Conservation (phyloP, 2,888 invertebrate genomes). For the Tenthredo distinguenda region DNA sequence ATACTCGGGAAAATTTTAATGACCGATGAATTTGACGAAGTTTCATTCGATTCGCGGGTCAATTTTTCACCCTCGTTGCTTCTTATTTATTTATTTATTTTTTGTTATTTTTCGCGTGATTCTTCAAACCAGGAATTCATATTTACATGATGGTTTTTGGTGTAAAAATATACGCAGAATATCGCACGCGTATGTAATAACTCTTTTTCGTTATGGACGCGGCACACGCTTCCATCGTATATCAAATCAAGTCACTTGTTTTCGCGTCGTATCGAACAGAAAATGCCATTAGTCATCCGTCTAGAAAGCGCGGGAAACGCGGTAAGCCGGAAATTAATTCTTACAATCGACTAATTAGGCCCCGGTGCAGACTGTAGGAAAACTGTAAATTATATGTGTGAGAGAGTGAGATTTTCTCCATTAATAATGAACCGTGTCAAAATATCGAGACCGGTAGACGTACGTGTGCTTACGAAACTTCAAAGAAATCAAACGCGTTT, state of each 20-base stretch:
- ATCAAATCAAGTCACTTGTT: slow-evolving; percentile 50
- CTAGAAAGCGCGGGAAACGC: not conserved
- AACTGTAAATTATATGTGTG: slow-evolving; percentile 21
- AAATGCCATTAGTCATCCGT: slow-evolving; percentile 35
- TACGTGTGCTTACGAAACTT: not conserved
- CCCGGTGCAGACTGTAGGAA: not conserved
- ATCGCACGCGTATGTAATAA: slow-evolving; percentile 6
- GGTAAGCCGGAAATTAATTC: slow-evolving; percentile 42
- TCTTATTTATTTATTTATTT: not conserved
- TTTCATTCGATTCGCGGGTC: slow-evolving; percentile 52
- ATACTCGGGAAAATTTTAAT: slow-evolving; percentile 71
- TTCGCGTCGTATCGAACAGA: slow-evolving; percentile 38
- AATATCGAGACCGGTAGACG: not conserved
- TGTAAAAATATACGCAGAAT: slow-evolving; percentile 2
- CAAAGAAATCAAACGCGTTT: not conserved
- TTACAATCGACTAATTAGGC: slow-evolving; percentile 50
- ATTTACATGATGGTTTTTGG: not conserved
- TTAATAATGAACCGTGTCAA: slow-evolving; percentile 16
- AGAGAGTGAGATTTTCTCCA: not conserved
- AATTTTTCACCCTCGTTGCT: not conserved
- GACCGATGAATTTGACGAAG: slow-evolving; percentile 69
- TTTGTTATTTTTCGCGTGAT: not conserved
- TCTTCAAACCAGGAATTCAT: not conserved
- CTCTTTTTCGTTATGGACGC: slow-evolving; percentile 10
- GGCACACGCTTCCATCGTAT: slow-evolving; percentile 40